Evolutionary conservation across 2,888 invertebrate genomes (phyloP), one percentile per base, ranked within the genome.

Genomic region (Saturnia japonica): DNA sequence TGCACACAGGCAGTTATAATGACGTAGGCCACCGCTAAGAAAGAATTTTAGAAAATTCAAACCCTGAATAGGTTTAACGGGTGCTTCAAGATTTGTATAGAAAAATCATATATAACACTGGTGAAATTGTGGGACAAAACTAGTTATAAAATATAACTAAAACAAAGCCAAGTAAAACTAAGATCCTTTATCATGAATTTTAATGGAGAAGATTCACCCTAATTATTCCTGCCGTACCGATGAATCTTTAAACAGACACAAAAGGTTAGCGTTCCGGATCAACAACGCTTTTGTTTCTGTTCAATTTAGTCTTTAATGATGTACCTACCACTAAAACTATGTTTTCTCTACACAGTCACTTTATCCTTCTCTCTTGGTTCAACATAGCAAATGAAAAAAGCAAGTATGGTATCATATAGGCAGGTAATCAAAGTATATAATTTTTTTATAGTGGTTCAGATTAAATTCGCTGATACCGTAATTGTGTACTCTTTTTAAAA

Each of bases 141-240:
- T n/a, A n/a, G n/a, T n/a, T n/a, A n/a, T n/a, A n/a, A n/a, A n/a
- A 81, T 47, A 78, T 82, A 78, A 82, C 79, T 83, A 85, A 85
- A 84, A 83, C 83, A 85, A 82, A 82, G 82, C 77, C 80, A 78
- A 77, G 66, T 60, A 34, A 12, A 25, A 47, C 72, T 76, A 78
- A 81, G 80, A 82, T 81, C 83, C 84, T 84, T 81, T 78, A 76
- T 77, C 81, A 84, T 88, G 84, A 86, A 86, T 87, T 87, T 87
- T 83, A 89, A 87, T 85, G 82, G 78, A 79, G 75, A 74, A 82
- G 83, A 80, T 83, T 83, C 83, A 81, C 75, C 80, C 76, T 79
- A 82, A 85, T 85, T 85, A 85, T 81, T 82, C 82, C 83, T 82
- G 81, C 80, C 78, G 82, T 77, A 76, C 80, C 80, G 82, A 84